These are phyloP conservation scores for Scyliorhinus canicula DNA, from an alignment of 2,797 vertebrate genomes.

Conservation along the genomic window DNA sequence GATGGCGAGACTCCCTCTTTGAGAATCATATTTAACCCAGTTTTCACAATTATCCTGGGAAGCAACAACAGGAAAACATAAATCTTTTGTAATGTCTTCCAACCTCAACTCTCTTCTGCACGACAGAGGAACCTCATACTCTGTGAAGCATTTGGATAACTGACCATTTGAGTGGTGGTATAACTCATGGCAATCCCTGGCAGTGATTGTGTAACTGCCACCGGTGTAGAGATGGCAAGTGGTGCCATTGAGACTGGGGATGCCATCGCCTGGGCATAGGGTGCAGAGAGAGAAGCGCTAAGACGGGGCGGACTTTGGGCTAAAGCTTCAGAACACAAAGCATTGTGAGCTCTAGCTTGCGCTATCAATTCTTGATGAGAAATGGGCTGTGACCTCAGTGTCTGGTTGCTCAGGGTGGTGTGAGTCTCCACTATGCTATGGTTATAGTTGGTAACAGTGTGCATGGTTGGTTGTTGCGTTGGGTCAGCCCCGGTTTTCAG, in stretches of 20 bases:
- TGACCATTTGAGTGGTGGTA: conserved; percentile 88
- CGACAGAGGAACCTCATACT: conserved; percentile 85
- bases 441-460: conserved; percentile 87
- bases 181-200: conserved; percentile 94
- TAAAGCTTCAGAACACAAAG: conserved; percentile 69
- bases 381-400: conserved; percentile 79
- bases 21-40: conserved; percentile 44
- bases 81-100: background rate
- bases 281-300: conserved; percentile 87
- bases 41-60: conserved; percentile 16
- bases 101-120: conserved; percentile 58
- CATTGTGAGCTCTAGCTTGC: conserved; percentile 64
- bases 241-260: conserved; percentile 92
- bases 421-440: conserved; percentile 95
- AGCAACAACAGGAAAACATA: background rate
- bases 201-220: conserved; percentile 85
- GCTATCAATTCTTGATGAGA: conserved; percentile 86
- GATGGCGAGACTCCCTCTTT: conserved; percentile 94
- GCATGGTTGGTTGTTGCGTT: conserved; percentile 70
- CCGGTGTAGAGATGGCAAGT: conserved; percentile 84
- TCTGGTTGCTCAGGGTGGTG: conserved; percentile 91
- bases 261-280: conserved; percentile 86
- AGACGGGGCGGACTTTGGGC: conserved; percentile 67
- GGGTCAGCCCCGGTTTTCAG: conserved; percentile 80
- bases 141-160: conserved; percentile 92